Percentiles rank a stretch among this genome's conserved stretches.
Conservation (phyloP, 2,797 vertebrate genomes). For the Iguana delicatissima region DNA sequence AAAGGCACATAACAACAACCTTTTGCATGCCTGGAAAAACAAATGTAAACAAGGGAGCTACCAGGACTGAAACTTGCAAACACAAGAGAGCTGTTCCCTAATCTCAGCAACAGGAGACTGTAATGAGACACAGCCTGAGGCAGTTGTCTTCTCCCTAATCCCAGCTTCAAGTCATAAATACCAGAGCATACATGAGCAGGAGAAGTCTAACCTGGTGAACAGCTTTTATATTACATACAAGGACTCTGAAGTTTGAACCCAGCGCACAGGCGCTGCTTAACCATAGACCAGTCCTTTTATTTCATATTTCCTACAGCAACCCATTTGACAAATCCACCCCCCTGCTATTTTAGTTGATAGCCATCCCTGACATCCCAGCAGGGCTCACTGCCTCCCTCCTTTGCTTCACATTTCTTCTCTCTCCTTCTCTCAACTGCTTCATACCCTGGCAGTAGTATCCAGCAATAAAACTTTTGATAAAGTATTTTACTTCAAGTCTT, state of each 20-base stretch:
- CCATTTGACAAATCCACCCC: not conserved
- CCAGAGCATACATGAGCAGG: not conserved
- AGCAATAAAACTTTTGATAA: no score
- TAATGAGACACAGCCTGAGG: not conserved
- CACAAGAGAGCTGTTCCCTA: not conserved
- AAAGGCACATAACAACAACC: no score
- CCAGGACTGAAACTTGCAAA: not conserved
- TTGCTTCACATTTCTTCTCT: not conserved
- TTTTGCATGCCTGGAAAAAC: not conserved
- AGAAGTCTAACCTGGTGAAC: not conserved
- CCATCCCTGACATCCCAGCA: not conserved
- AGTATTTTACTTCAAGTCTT: no score
- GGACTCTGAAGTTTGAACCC: not conserved
- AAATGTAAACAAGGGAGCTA: not conserved
- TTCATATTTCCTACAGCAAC: not conserved
- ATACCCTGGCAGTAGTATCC: not conserved
- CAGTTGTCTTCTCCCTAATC: not conserved
- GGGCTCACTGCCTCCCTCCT: not conserved
- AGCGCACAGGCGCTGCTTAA: not conserved
- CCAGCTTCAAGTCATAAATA: no score
- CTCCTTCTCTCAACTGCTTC: not conserved
- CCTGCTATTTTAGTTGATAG: not conserved
- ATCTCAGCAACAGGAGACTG: not conserved
- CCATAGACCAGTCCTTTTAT: not conserved
- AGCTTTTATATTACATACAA: not conserved